Percentiles rank a stretch among this genome's conserved stretches.
Evolutionary conservation across 1,140 invertebrate genomes (phyloP).

Genomic region (Zaprionus tsacasi): DNA sequence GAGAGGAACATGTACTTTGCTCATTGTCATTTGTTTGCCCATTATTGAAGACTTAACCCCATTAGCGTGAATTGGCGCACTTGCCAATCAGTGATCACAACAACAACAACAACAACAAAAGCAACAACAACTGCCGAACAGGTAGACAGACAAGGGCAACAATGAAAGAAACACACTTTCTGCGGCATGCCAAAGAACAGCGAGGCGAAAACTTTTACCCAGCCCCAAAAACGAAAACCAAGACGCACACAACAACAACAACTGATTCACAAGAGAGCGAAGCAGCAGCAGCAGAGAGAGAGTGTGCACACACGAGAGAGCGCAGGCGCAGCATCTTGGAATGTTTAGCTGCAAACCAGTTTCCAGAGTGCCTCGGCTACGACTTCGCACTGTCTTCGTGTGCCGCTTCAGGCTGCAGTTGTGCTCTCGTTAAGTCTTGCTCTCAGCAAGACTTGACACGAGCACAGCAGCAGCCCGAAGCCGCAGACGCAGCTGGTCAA

Average conservation of each 20-base stretch:
- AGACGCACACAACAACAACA: conserved; percentile 65
- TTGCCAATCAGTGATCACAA: conserved; percentile 74
- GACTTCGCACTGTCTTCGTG: background rate
- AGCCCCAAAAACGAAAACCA: conserved; percentile 43
- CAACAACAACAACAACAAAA: conserved; percentile 11
- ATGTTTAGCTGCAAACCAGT: background rate
- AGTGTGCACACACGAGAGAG: background rate
- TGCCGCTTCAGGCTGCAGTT: background rate
- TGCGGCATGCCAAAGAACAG: conserved; percentile 67
- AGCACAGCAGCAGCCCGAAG: conserved; percentile 41
- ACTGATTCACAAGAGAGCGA: conserved; percentile 63
- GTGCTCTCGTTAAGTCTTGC: background rate
- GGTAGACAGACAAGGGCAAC: conserved; percentile 69
- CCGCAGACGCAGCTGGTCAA: conserved; percentile 25
- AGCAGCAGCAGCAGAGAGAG: background rate
- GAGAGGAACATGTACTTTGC: background rate
- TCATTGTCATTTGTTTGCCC: conserved; percentile 62
- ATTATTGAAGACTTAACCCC: conserved; percentile 80
- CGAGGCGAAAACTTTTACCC: conserved; percentile 72
- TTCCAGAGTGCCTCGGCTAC: background rate
- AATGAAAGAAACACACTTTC: conserved; percentile 68
- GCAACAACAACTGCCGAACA: conserved; percentile 32
- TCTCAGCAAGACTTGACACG: conserved; percentile 4
- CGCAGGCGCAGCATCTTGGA: conserved; percentile 4
- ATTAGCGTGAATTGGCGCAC: conserved; percentile 80